Percentiles rank a stretch among this genome's conserved stretches.
These are phyloP conservation scores for Agriopis leucophaearia DNA, from an alignment of 2,888 invertebrate genomes.

Conservation along the genomic window DNA sequence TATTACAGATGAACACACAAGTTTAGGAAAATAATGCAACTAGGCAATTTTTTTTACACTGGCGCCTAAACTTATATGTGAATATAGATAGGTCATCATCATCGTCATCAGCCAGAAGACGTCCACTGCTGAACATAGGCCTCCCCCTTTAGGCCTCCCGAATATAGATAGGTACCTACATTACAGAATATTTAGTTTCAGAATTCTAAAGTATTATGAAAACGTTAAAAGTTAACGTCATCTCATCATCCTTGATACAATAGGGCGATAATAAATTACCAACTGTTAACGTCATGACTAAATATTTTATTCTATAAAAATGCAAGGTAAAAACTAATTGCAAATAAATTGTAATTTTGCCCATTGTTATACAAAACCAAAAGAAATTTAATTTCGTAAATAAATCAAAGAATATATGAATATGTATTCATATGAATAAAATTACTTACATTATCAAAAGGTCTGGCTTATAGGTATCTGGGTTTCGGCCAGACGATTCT, in stretches of 20 bases:
- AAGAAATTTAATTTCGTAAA: not conserved
- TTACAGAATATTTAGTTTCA: not conserved
- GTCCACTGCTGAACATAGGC: too few relatives aligned
- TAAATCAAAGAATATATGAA: conserved; percentile 8
- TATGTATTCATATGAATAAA: conserved; percentile 6
- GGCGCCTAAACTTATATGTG: too few relatives aligned
- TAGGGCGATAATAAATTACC: too few relatives aligned
- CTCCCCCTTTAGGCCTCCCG: too few relatives aligned
- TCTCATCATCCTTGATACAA: too few relatives aligned
- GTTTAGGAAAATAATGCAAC: too few relatives aligned
- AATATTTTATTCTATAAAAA: not conserved
- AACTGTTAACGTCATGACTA: not conserved
- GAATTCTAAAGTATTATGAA: not conserved
- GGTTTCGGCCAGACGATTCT: conserved; percentile 63
- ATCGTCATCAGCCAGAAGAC: too few relatives aligned
- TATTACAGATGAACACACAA: too few relatives aligned
- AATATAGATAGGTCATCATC: too few relatives aligned
- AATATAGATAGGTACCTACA: too few relatives aligned
- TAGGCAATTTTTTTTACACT: too few relatives aligned
- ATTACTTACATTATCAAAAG: conserved; percentile 61
- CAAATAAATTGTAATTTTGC: not conserved
- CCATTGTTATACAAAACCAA: not conserved
- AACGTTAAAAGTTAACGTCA: not conserved
- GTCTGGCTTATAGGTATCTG: conserved; percentile 47
- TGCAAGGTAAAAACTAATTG: not conserved